These are phyloP conservation scores for Aleiodes leptofemur DNA, from an alignment of 2,888 invertebrate genomes.

Conservation along the genomic window DNA sequence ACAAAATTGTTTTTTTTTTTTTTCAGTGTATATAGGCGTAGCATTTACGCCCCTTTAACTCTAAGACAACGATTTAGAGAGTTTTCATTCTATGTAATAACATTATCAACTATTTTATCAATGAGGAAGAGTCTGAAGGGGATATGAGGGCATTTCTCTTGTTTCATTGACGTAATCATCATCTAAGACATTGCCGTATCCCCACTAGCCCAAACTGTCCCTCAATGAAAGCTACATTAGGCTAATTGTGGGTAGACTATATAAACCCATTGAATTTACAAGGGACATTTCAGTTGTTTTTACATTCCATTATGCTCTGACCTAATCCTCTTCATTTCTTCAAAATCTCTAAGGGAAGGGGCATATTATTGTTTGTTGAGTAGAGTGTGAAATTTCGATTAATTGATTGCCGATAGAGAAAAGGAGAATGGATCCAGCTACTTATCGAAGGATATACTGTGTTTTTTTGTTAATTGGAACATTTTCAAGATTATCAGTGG, in stretches of 20 bases:
- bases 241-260: slow-evolving; percentile 59
- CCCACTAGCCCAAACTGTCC: slow-evolving; percentile 45
- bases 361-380: background rate
- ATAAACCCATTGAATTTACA: slow-evolving; percentile 49
- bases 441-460: slow-evolving; percentile 41
- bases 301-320: slow-evolving; percentile 59
- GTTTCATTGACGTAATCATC: slow-evolving; percentile 63
- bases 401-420: slow-evolving; percentile 34
- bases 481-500: slow-evolving; percentile 45
- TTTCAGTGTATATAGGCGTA: no score
- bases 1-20: no score
- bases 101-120: no score
- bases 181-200: slow-evolving; percentile 51
- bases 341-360: no score
- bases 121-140: slow-evolving; percentile 61
- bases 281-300: slow-evolving; percentile 50
- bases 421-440: slow-evolving; percentile 16
- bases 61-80: no score
- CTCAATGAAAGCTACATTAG: slow-evolving; percentile 46
- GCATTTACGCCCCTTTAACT: no score
- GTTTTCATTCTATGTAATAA: no score
- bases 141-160: slow-evolving; percentile 58
- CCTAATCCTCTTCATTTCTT: slow-evolving; percentile 38
- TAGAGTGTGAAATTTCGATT: background rate
- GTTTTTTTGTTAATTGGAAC: slow-evolving; percentile 46